These are phyloP conservation scores for Prunella himalayana DNA, from an alignment of 2,113 vertebrate genomes.

Conservation along the genomic window DNA sequence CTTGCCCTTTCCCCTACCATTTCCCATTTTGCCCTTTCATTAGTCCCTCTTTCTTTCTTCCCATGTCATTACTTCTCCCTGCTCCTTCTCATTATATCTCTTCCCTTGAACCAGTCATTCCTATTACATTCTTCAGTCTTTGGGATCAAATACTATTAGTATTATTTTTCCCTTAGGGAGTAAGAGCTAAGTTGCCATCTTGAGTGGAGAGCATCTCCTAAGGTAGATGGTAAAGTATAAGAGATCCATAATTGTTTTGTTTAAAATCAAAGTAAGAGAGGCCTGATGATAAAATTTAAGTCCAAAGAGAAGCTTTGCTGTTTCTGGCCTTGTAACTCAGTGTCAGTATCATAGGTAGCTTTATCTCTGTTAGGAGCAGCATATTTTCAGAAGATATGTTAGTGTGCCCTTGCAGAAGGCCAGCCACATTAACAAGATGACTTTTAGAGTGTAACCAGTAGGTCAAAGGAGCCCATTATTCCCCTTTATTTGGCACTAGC, in stretches of 20 bases:
- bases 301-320: neutral
- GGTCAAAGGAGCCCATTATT: neutral
- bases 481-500: neutral
- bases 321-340: neutral
- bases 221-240: neutral
- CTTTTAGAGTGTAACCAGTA: neutral
- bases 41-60: neutral
- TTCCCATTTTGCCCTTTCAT: neutral
- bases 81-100: neutral
- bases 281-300: neutral
- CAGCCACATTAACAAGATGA: neutral
- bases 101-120: neutral
- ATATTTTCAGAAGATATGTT: neutral
- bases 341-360: neutral
- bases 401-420: neutral
- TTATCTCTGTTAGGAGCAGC: neutral
- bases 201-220: neutral
- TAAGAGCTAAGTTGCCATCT: neutral
- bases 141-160: neutral
- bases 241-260: neutral
- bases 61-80: neutral
- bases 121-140: neutral
- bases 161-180: neutral
- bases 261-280: neutral
- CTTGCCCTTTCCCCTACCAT: neutral